Evolutionary conservation across 2,113 vertebrate genomes (phyloP), one percentile per base, ranked within the genome.

Genomic region (Hystrix cristata): DNA sequence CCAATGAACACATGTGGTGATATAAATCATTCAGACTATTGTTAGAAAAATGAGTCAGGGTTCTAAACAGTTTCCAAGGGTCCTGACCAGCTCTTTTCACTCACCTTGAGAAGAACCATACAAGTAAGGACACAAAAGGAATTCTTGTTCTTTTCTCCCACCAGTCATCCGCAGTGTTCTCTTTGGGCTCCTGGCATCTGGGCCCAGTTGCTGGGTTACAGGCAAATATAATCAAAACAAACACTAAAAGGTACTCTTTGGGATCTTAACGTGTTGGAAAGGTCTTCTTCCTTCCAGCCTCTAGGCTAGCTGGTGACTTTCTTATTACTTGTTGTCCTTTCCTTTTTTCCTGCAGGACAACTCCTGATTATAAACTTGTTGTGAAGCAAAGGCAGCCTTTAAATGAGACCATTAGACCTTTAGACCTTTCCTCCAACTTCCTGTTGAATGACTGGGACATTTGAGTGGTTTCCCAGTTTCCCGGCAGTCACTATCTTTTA

Each of bases 181-280:
- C 78, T 95, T 78, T 96, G 95, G 95, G 87, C 84, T 97, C 87
- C 91, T 98, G 97, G 98, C 96, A 97, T 98, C 95, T 97, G 96
- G 98, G 81, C 43, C 82, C 64, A 97, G 98, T 98, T 98, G 98
- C 98, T 83, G 95, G 98, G 98, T 98, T 97, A 98, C 98, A 97
- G 96, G 95, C 94, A 98, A 98, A 98, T 98, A 98, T 91, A 97
- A 97, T 96, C 97, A 96, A 98, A 98, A 98, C 97, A 98, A 98
- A 98, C 91, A 95, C 97, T 98, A 94, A 97, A 98, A 98, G 98
- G 98, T 98, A 97, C 94, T 97, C 97, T 98, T 98, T 97, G 96
- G 98, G 96, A 96, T 98, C 92, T 95, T 79, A 43, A 94, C 62
- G 38, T 76, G 38, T 93, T 97, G 98, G 97, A 98, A 98, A 98